These are phyloP conservation scores for Drosophila ogumai DNA, from an alignment of 1,140 invertebrate genomes.

Conservation along the genomic window DNA sequence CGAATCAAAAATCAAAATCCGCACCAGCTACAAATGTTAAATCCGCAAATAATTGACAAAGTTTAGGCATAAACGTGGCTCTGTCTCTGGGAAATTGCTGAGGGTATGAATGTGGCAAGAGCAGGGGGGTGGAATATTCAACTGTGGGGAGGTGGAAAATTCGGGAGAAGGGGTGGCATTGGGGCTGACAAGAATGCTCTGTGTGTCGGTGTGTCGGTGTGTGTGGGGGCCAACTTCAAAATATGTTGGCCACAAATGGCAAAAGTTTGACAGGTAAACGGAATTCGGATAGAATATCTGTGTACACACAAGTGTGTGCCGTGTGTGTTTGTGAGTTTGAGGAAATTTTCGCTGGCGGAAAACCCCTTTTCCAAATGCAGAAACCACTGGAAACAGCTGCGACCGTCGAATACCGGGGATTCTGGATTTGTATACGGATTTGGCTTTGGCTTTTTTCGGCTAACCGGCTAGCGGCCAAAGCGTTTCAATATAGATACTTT, in stretches of 20 bases:
- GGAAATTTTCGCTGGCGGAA: slow-evolving; percentile 10
- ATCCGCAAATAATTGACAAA: slow-evolving; percentile 82
- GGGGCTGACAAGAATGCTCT: slow-evolving; percentile 31
- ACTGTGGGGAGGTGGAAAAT: not conserved
- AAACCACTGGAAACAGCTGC: slow-evolving; percentile 46
- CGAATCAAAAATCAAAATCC: slow-evolving; percentile 81
- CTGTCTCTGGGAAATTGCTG: slow-evolving; percentile 60
- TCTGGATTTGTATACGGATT: slow-evolving; percentile 28
- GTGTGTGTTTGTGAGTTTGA: slow-evolving; percentile 10
- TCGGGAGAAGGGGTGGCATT: slow-evolving; percentile 2
- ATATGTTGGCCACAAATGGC: slow-evolving; percentile 81
- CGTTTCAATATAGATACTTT: slow-evolving; percentile 41
- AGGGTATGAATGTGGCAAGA: slow-evolving; percentile 19
- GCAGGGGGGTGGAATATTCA: slow-evolving; percentile 9
- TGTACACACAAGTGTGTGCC: slow-evolving; percentile 36
- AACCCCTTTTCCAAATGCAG: slow-evolving; percentile 40
- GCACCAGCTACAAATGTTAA: slow-evolving; percentile 81
- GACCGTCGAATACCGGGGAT: slow-evolving; percentile 22
- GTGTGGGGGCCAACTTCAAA: slow-evolving; percentile 71
- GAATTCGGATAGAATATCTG: slow-evolving; percentile 72
- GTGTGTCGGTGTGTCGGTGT: slow-evolving; percentile 42
- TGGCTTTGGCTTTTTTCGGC: slow-evolving; percentile 5
- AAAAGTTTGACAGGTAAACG: slow-evolving; percentile 82
- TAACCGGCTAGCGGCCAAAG: not conserved
- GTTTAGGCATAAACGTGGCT: slow-evolving; percentile 81